Base-by-base conservation (phyloP, 1,140 invertebrate genomes). In the Bombyx mori region DNA sequence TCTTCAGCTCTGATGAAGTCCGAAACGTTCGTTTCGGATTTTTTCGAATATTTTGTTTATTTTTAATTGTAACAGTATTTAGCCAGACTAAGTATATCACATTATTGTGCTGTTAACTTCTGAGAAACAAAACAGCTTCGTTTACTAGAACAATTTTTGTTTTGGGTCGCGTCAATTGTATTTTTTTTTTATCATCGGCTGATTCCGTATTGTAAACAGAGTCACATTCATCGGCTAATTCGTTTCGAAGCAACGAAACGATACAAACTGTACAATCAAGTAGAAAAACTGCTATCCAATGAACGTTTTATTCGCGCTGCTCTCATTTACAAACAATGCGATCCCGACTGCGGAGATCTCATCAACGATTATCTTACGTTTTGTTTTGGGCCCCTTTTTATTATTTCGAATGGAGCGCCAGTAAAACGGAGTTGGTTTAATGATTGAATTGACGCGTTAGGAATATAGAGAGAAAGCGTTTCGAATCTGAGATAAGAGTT, bases 311-410 rank as follows among this genome's bases (percentile, higher is more conserved):
- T 73, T 68, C 63, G 58, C 65, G 52, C 47, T 55, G 64, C 61
- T 68, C 71, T 70, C 71, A 73, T 73, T 70, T 73, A 68, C 71
- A 73, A 73, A 73, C 71, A 73, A 73, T 73, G 62, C 63, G 61
- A 63, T 65, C 61, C 61, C 60, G 53, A 59, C 55, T 49, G 56
- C 48, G 22, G 57, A 68, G 70, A 73, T 73, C 64, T 62, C 68
- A 70, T 73, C 71, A 61, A 53, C 62, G 71, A 73, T 73, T 68
- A 68, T 70, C 63, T 70, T 57, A 66, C 54, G 54, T 52, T 55
- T 56, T 58, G 58, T 52, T 53, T 56, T 49, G 56, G 53, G 56
- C 54, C 57, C 60, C 63, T 69, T 63, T 53, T 67, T 60, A 61
- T 60, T 58, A 43, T 62, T 61, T 65, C 48, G 48, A 49, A 59